Percentiles rank a stretch among this genome's conserved stretches.
phyloP scores from a whole-genome alignment of 2,888 invertebrate genomes.

The Aricia artaxerxes region DNA sequence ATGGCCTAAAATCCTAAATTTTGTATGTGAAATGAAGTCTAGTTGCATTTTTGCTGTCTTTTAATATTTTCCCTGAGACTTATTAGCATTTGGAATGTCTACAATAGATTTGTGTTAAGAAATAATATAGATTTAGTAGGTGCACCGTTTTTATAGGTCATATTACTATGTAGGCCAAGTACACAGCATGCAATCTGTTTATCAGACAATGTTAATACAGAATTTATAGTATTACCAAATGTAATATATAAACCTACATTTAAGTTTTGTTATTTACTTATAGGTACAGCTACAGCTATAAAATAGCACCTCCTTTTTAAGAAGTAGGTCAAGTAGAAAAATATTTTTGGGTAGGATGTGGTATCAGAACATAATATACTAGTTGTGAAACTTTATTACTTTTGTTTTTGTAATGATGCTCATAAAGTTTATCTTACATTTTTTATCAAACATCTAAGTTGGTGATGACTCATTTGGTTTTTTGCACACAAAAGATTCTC shows the following conservation, averaged over 20 bases:
- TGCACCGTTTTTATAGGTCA: neutral
- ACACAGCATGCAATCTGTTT: neutral
- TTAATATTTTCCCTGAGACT: neutral
- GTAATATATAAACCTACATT: no score
- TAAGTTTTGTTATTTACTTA: no score
- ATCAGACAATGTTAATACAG: no score
- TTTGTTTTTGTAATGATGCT: neutral
- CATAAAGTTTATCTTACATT: constrained; percentile 3
- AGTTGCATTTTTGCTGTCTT: no score
- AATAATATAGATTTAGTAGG: neutral
- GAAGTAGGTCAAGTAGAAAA: neutral
- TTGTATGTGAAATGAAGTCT: no score
- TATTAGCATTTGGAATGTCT: neutral
- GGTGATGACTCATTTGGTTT: constrained; percentile 31
- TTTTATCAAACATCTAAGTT: constrained; percentile 15
- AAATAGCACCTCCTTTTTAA: neutral
- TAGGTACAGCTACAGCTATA: neutral
- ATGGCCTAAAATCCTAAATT: no score
- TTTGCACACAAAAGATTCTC: constrained; percentile 1
- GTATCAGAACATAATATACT: neutral
- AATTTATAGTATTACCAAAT: no score
- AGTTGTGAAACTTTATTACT: neutral
- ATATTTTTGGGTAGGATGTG: neutral
- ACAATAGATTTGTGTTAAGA: neutral
- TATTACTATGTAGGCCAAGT: neutral